Evolutionary conservation across 1,140 invertebrate species (phyloP).

Genomic region (Tribolium madens): DNA sequence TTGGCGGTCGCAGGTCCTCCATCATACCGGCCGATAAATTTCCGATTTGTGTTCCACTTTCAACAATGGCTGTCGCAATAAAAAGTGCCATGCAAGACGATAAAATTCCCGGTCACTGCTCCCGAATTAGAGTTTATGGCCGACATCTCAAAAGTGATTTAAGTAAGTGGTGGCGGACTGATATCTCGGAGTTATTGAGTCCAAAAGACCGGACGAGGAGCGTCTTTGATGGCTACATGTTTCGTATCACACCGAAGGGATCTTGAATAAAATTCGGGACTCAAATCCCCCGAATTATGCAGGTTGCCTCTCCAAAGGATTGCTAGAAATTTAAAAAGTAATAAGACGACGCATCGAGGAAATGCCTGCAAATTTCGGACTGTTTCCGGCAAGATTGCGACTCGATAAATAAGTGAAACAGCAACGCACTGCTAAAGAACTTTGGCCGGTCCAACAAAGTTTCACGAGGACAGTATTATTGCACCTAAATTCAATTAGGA

Average conservation of each 20-base stretch:
- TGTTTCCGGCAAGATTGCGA: conserved; percentile 27
- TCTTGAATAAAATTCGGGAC: conserved; percentile 23
- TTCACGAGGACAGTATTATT: background rate
- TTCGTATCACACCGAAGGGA: conserved; percentile 22
- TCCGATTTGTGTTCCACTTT: conserved; percentile 38
- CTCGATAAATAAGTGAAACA: conserved; percentile 25
- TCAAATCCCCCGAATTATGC: conserved; percentile 26
- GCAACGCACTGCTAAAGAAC: background rate
- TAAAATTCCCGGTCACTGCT: conserved; percentile 35
- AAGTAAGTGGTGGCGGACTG: conserved; percentile 32
- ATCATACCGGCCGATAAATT: conserved; percentile 38
- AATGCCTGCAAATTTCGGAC: conserved; percentile 2
- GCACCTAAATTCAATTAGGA: conserved; percentile 7
- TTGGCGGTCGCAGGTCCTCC: conserved; percentile 25
- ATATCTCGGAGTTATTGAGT: conserved; percentile 30
- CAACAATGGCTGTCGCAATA: conserved; percentile 38
- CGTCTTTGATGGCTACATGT: background rate
- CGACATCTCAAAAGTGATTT: conserved; percentile 37
- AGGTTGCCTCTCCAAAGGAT: conserved; percentile 12
- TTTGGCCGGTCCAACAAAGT: background rate
- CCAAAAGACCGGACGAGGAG: conserved; percentile 28
- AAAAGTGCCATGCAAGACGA: conserved; percentile 33
- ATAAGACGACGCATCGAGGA: conserved; percentile 30
- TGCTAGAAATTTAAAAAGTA: conserved; percentile 36
- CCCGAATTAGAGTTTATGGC: conserved; percentile 36